A percentile compares a stretch with the other conserved stretches of the same genome.
phyloP scores from a whole-genome alignment of 2,113 vertebrate species.

The Astur gentilis region DNA sequence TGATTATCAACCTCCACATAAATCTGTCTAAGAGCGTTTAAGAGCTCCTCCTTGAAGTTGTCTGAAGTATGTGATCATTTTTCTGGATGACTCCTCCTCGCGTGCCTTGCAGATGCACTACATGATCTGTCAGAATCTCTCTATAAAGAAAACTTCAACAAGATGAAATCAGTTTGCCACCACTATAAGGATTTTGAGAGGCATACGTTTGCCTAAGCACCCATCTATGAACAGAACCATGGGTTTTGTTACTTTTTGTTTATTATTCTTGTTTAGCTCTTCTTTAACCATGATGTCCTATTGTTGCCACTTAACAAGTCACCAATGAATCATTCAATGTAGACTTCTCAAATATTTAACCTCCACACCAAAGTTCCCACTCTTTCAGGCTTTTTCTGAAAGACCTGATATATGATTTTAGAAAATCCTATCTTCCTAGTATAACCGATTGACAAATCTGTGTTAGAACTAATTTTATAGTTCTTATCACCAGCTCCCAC shows the following conservation, averaged over 20 bases:
- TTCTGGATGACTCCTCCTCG: background rate
- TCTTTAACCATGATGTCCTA: background rate
- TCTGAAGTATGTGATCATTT: background rate
- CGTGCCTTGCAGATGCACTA: accelerated
- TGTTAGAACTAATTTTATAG: background rate
- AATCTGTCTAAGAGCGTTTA: background rate
- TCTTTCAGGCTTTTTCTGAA: background rate
- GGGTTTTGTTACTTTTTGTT: background rate
- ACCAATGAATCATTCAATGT: background rate
- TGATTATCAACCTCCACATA: background rate
- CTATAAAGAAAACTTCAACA: background rate
- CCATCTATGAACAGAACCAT: background rate
- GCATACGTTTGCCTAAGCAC: background rate
- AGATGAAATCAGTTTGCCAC: background rate
- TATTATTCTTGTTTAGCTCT: background rate
- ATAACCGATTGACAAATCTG: background rate
- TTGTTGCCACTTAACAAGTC: background rate
- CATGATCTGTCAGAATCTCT: accelerated
- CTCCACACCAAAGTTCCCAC: background rate
- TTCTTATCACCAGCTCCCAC: background rate
- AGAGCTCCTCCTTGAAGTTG: background rate
- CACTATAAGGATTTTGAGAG: background rate
- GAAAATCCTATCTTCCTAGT: background rate
- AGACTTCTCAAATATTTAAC: background rate
- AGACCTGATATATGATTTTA: background rate